These are phyloP conservation scores for Apostichopus japonicus DNA, from an alignment of 35 echinoderm and acorn worm species.

Conservation along the genomic window DNA sequence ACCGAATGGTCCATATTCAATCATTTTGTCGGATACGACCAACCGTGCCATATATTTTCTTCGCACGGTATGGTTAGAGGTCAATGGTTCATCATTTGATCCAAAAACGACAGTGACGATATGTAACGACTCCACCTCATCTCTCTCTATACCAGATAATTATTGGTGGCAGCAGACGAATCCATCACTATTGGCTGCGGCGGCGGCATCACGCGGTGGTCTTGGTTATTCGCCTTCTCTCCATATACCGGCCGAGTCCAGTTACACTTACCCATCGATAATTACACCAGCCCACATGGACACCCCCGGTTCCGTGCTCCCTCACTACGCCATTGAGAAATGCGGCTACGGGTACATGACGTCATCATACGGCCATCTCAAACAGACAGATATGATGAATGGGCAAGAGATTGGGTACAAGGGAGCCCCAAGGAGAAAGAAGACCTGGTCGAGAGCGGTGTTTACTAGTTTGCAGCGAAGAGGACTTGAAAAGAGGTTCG, in stretches of 20 bases:
- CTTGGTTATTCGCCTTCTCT: slow-evolving; percentile 15
- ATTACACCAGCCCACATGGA: slow-evolving; percentile 48
- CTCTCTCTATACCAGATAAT: slow-evolving; percentile 13
- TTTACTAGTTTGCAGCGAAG: slow-evolving; percentile 94
- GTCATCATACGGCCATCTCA: slow-evolving; percentile 25
- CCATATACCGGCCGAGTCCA: slow-evolving; percentile 34
- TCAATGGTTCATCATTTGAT: neutral
- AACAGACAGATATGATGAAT: slow-evolving; percentile 20
- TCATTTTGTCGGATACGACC: neutral
- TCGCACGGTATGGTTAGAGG: neutral
- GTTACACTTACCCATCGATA: slow-evolving; percentile 42
- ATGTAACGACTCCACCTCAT: neutral
- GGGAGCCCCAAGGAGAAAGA: slow-evolving; percentile 69
- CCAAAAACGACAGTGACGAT: neutral
- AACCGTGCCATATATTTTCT: neutral
- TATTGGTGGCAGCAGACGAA: slow-evolving; percentile 32
- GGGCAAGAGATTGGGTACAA: slow-evolving; percentile 34
- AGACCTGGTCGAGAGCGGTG: slow-evolving; percentile 93
- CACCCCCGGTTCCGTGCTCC: slow-evolving; percentile 21
- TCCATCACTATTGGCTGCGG: neutral
- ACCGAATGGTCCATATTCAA: no score
- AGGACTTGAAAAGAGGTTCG: slow-evolving; percentile 93
- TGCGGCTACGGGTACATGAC: slow-evolving; percentile 39
- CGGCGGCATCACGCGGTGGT: neutral
- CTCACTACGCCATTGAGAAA: slow-evolving; percentile 26